These are phyloP conservation scores for Drosophila tropicalis DNA, from an alignment of 1,140 invertebrate species.

Conservation along the genomic window DNA sequence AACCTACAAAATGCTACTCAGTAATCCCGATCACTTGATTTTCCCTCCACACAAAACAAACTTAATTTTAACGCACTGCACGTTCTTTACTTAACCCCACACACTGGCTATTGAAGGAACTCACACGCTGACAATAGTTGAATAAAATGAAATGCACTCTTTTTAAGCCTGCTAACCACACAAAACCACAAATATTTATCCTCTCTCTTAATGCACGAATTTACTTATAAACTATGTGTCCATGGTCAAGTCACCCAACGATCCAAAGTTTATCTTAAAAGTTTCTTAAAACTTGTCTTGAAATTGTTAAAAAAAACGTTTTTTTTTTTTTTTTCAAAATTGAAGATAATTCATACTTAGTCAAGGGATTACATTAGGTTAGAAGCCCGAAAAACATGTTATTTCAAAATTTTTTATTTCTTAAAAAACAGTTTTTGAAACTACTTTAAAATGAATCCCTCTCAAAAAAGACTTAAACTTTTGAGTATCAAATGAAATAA, in stretches of 20 bases:
- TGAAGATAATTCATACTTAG: too few relatives aligned
- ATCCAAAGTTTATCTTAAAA: not conserved
- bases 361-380: too few relatives aligned
- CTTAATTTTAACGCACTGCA: constrained; percentile 3
- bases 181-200: not conserved
- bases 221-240: not conserved
- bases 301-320: too few relatives aligned
- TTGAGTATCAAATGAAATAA: too few relatives aligned
- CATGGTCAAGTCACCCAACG: not conserved
- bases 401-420: too few relatives aligned
- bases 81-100: constrained; percentile 8
- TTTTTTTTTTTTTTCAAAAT: not conserved
- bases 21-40: constrained; percentile 14
- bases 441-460: too few relatives aligned
- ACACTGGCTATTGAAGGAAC: not conserved
- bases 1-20: constrained; percentile 47
- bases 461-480: too few relatives aligned
- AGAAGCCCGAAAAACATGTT: too few relatives aligned
- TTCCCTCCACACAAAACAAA: constrained; percentile 3
- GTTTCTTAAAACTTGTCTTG: not conserved
- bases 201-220: not conserved
- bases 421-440: too few relatives aligned
- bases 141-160: not conserved
- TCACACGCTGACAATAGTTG: not conserved
- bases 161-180: not conserved